Conservation (phyloP, 2,113 vertebrate species). For the Myiozetetes cayanensis region DNA sequence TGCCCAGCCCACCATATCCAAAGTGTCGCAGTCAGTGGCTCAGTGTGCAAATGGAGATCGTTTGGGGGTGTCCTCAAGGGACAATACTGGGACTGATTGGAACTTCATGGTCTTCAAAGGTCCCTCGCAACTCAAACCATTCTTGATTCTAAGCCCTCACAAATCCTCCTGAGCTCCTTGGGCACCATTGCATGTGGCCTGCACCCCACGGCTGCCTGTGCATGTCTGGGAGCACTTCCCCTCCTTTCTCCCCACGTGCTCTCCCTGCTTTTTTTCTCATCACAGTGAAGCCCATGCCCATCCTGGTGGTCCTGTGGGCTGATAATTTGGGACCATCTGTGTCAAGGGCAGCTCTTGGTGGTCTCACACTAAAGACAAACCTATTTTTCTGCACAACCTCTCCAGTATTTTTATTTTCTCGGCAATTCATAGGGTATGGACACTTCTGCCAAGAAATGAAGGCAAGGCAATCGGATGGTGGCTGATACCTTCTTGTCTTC, state of each 20-base stretch:
- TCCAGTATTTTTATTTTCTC: not conserved
- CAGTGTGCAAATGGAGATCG: not conserved
- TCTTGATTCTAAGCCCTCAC: not conserved
- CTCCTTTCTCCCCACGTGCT: not conserved
- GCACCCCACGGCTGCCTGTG: fast-evolving
- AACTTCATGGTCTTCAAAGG: not conserved
- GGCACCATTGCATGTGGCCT: fast-evolving
- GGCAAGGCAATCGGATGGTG: not conserved
- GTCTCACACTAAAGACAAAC: not conserved
- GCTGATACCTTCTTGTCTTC: not conserved
- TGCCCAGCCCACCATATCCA: fast-evolving
- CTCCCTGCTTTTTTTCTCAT: not conserved
- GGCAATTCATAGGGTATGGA: not conserved
- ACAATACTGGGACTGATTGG: not conserved
- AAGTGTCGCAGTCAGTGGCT: not conserved
- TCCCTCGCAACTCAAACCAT: not conserved
- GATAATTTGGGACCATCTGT: not conserved
- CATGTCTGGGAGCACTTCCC: not conserved
- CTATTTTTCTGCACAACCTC: not conserved
- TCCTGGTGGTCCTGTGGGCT: not conserved
- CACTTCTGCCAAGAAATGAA: not conserved
- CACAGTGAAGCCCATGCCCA: not conserved
- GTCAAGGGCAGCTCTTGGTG: not conserved
- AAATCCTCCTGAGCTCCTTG: not conserved
- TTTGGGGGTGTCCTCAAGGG: not conserved